phyloP scores from a whole-genome alignment of 2,113 vertebrate species.

The Cryptotis parvus region DNA sequence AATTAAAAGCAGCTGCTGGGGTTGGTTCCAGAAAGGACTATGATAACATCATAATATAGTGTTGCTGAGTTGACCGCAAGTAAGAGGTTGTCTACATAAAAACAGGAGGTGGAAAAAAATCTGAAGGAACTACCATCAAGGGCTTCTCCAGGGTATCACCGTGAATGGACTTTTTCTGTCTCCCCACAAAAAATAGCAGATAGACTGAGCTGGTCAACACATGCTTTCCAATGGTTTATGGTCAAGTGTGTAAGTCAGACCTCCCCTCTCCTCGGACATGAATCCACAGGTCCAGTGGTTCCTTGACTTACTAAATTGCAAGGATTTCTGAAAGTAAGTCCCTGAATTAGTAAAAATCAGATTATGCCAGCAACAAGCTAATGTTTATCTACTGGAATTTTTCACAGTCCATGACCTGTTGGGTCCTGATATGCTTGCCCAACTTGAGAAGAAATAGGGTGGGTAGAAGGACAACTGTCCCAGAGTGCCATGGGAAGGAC shows the following conservation, averaged over 20 bases:
- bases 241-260: not conserved
- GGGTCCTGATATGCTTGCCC: not conserved
- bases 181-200: rapidly evolving
- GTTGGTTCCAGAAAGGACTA: conserved; percentile 76
- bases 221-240: not conserved
- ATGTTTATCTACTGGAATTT: conserved; percentile 16
- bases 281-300: not conserved
- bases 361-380: not conserved
- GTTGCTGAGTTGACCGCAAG: conserved; percentile 69
- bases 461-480: not conserved
- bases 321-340: conserved; percentile 21
- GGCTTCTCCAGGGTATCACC: not conserved
- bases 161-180: not conserved
- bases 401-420: not conserved
- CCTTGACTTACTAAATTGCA: not conserved
- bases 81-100: conserved; percentile 65
- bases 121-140: conserved; percentile 2
- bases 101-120: conserved; percentile 32
- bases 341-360: not conserved
- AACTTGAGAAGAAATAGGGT: not conserved
- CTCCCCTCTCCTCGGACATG: not conserved
- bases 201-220: not conserved
- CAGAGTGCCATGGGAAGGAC: too few relatives aligned
- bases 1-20: conserved; percentile 82
- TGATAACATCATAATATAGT: conserved; percentile 69